Conservation (phyloP, 2,888 invertebrate genomes). For the Drosophila dives region DNA sequence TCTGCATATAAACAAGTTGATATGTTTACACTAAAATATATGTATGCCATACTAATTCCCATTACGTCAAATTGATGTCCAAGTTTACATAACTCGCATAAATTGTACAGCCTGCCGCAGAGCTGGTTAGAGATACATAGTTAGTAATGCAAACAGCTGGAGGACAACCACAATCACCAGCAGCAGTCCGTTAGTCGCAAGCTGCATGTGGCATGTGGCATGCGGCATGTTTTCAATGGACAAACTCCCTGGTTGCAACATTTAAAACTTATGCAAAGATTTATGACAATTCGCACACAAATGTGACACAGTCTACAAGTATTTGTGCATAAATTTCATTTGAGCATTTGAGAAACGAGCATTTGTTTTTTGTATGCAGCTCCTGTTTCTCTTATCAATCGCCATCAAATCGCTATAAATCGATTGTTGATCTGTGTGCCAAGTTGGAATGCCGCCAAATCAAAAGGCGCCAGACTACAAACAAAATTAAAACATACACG, state of each 20-base stretch:
- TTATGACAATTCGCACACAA: conserved; percentile 66
- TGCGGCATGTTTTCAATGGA: conserved; percentile 30
- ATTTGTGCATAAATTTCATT: background rate
- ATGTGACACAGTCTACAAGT: conserved; percentile 33
- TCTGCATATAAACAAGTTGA: conserved; percentile 42
- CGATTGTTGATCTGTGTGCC: conserved; percentile 56
- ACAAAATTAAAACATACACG: conserved; percentile 16
- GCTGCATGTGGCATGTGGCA: conserved; percentile 36
- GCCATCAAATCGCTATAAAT: conserved; percentile 38
- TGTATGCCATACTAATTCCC: conserved; percentile 43
- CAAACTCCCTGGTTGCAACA: conserved; percentile 34
- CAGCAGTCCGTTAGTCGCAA: conserved; percentile 34
- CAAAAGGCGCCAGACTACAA: conserved; percentile 49
- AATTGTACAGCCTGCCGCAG: conserved; percentile 49
- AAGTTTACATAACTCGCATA: conserved; percentile 72
- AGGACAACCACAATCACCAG: conserved; percentile 78
- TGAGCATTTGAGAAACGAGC: conserved; percentile 12
- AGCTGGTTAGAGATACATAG: background rate
- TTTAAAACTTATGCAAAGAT: conserved; percentile 61
- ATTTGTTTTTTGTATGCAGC: conserved; percentile 12
- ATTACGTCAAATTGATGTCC: conserved; percentile 78
- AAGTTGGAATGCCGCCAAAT: conserved; percentile 75
- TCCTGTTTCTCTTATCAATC: conserved; percentile 51
- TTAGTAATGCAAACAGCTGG: conserved; percentile 46
- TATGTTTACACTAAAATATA: conserved; percentile 14